Conservation (phyloP, 2,888 invertebrate genomes). For the Chrysodeixis includens region DNA sequence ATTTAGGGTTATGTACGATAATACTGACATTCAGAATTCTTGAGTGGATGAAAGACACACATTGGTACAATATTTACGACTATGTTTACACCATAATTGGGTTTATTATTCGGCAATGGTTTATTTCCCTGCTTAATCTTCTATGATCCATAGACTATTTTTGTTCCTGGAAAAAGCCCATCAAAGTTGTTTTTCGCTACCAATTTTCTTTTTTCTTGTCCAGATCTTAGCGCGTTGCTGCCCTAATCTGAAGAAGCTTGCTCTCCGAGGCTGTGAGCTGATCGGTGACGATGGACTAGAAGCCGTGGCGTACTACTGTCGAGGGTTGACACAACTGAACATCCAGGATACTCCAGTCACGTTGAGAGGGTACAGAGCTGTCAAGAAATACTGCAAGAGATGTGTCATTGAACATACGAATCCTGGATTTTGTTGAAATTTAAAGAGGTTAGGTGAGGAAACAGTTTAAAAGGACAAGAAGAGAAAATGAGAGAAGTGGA, state of each 20-base stretch:
- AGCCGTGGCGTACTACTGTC: constrained; percentile 96
- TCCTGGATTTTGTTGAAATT: constrained; percentile 94
- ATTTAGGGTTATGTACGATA: neutral
- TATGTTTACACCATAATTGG: neutral
- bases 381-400: constrained; percentile 97
- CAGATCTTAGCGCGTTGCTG: constrained; percentile 96
- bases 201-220: neutral
- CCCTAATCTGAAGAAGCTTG: constrained; percentile 96
- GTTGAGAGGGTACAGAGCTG: constrained; percentile 95
- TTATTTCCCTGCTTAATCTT: too few species aligned
- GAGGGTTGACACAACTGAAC: constrained; percentile 96
- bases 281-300: constrained; percentile 96
- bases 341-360: constrained; percentile 98
- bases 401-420: constrained; percentile 98
- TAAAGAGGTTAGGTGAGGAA: neutral
- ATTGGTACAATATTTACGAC: neutral
- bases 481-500: neutral
- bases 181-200: too few species aligned
- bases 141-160: too few species aligned
- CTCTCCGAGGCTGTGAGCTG: constrained; percentile 96
- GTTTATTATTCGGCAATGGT: neutral
- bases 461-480: neutral
- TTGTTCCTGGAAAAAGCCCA: too few species aligned
- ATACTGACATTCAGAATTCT: neutral
- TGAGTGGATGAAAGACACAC: neutral